Evolutionary conservation across 2,797 vertebrate species (phyloP).

Genomic region (Pangasius djambal): DNA sequence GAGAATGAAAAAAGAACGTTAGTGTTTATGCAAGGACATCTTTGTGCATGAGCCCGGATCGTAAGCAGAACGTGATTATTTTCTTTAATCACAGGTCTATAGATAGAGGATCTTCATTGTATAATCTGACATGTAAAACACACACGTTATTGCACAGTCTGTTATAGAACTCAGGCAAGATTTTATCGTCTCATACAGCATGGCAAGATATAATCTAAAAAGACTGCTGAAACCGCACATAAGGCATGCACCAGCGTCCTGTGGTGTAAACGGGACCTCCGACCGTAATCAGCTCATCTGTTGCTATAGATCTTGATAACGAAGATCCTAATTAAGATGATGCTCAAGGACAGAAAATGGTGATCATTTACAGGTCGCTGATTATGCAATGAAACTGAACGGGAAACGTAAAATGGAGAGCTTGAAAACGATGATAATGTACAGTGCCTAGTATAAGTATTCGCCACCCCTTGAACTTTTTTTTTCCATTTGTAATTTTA

Average conservation of each 20-base stretch:
- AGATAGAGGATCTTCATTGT: not conserved
- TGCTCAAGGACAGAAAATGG: slow-evolving; percentile 31
- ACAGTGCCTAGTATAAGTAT: not conserved
- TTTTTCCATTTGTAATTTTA: not conserved
- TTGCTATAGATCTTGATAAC: slow-evolving; percentile 39
- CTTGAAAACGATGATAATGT: not conserved
- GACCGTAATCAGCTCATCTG: slow-evolving; percentile 23
- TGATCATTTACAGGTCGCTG: slow-evolving; percentile 45
- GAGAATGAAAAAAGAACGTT: not conserved
- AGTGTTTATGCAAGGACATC: not conserved
- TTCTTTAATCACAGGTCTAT: not conserved
- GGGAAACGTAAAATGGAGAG: not conserved
- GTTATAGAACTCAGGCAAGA: not conserved
- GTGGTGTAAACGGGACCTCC: not conserved
- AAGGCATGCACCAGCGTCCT: not conserved
- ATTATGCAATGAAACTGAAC: not conserved
- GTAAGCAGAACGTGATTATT: not conserved
- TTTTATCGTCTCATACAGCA: not conserved
- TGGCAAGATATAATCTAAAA: not conserved
- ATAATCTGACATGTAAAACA: not conserved
- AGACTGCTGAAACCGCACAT: not conserved
- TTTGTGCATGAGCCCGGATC: not conserved
- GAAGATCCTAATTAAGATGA: slow-evolving; percentile 38
- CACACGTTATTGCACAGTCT: not conserved
- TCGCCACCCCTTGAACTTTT: not conserved